Percentiles rank a stretch among this genome's conserved stretches.
Conservation (phyloP, 2,888 invertebrate genomes). For the Plagodis dolabraria region DNA sequence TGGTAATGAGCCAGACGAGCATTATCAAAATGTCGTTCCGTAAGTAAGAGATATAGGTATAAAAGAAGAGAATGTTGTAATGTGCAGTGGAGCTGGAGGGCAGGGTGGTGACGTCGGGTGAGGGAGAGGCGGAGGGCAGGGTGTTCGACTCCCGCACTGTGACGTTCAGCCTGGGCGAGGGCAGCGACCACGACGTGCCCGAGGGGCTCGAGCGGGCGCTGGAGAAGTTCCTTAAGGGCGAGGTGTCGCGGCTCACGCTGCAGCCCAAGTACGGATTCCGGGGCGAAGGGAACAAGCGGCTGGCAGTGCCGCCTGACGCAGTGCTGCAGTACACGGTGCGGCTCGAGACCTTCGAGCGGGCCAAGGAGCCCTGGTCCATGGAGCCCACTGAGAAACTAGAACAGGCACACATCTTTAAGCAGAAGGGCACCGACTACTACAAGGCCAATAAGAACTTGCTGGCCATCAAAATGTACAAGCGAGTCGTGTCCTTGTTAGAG, state of each 20-base stretch:
- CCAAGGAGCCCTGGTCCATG: slow-evolving; percentile 93
- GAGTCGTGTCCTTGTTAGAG: slow-evolving; percentile 87
- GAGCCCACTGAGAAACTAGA: slow-evolving; percentile 91
- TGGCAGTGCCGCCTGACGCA: slow-evolving; percentile 91
- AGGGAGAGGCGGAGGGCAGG: slow-evolving; percentile 86
- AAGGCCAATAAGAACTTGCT: slow-evolving; percentile 90
- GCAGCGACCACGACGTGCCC: slow-evolving; percentile 89
- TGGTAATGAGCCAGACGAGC: too few species aligned
- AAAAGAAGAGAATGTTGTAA: too few species aligned
- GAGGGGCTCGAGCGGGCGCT: slow-evolving; percentile 93
- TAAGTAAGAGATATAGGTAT: too few species aligned
- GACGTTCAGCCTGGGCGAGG: slow-evolving; percentile 94
- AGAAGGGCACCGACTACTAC: slow-evolving; percentile 96
- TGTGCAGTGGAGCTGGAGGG: slow-evolving; percentile 88
- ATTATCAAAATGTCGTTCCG: too few species aligned
- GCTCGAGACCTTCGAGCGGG: slow-evolving; percentile 92
- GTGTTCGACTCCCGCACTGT: slow-evolving; percentile 94
- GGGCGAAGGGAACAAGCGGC: slow-evolving; percentile 86
- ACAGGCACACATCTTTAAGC: slow-evolving; percentile 92
- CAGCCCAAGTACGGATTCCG: slow-evolving; percentile 93
- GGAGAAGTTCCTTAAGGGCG: slow-evolving; percentile 91
- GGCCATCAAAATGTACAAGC: slow-evolving; percentile 95
- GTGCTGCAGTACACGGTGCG: slow-evolving; percentile 92
- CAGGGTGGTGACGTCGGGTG: slow-evolving; percentile 59
- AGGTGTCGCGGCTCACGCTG: slow-evolving; percentile 90